Percentiles rank a stretch among this genome's conserved stretches.
These are phyloP conservation scores for Rhinoraja longicauda DNA, from an alignment of 2,797 vertebrate species.

Conservation along the genomic window DNA sequence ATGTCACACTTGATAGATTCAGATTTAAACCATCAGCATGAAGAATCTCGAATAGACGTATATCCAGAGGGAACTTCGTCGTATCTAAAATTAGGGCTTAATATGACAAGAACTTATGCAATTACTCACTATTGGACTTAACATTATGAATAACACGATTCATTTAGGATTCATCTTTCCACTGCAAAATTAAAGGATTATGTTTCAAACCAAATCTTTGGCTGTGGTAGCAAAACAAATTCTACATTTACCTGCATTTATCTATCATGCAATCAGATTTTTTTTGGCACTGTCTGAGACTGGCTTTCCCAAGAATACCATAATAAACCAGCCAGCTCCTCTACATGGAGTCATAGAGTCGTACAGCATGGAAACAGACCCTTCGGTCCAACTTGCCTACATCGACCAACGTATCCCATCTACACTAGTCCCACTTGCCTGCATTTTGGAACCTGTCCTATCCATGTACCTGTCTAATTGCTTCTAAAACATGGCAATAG, in stretches of 20 bases:
- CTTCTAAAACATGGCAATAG: too few species aligned
- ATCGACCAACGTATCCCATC: too few species aligned
- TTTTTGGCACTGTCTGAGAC: background rate
- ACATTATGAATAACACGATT: slow-evolving; percentile 2
- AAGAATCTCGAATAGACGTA: background rate
- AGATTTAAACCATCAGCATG: slow-evolving; percentile 6
- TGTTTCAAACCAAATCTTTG: background rate
- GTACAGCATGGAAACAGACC: too few species aligned
- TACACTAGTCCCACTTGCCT: too few species aligned
- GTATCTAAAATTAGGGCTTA: slow-evolving; percentile 15
- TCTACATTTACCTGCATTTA: background rate
- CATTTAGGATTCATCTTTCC: background rate
- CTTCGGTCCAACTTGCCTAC: too few species aligned
- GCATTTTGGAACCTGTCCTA: too few species aligned
- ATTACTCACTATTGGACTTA: background rate
- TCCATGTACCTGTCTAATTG: too few species aligned
- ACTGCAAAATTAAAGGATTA: background rate
- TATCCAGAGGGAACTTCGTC: background rate
- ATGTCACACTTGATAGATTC: slow-evolving; percentile 24
- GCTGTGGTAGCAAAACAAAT: background rate
- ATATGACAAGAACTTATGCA: background rate
- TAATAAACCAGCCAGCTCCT: background rate
- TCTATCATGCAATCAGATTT: background rate
- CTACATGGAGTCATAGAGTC: too few species aligned
- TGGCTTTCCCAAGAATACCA: background rate